Evolutionary conservation across 2,797 vertebrate genomes (phyloP).

Genomic region (Xerus rutilus): DNA sequence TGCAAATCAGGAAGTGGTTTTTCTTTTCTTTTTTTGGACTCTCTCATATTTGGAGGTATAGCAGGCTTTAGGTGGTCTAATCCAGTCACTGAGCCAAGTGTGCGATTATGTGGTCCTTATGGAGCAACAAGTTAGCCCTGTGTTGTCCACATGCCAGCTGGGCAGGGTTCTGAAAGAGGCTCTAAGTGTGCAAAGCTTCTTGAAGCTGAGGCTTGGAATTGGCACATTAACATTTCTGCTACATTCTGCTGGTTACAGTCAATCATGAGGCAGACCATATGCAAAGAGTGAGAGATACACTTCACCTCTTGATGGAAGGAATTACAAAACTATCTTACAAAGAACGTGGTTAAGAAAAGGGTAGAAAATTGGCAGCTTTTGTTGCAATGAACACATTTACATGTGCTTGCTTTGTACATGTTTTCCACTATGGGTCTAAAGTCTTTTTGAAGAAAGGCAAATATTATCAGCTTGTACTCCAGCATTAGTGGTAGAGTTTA

Average conservation of each 20-base stretch:
- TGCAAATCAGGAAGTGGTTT: neutral
- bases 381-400: neutral
- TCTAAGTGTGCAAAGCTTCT: neutral
- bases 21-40: neutral
- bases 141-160: neutral
- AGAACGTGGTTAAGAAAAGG: neutral
- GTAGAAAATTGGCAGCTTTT: neutral
- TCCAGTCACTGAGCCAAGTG: accelerated
- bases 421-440: neutral
- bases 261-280: neutral
- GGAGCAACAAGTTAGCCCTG: neutral
- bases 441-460: neutral
- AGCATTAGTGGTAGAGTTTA: neutral
- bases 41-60: neutral
- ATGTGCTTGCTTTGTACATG: neutral
- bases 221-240: neutral
- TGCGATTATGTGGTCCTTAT: neutral
- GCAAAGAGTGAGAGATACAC: neutral
- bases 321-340: neutral
- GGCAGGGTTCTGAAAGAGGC: neutral
- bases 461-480: neutral
- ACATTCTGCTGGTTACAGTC: neutral
- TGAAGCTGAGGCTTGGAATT: neutral
- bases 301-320: neutral
- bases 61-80: neutral